Evolutionary conservation across 2,113 vertebrate species (phyloP).

Genomic region (human (Homo sapiens)): DNA sequence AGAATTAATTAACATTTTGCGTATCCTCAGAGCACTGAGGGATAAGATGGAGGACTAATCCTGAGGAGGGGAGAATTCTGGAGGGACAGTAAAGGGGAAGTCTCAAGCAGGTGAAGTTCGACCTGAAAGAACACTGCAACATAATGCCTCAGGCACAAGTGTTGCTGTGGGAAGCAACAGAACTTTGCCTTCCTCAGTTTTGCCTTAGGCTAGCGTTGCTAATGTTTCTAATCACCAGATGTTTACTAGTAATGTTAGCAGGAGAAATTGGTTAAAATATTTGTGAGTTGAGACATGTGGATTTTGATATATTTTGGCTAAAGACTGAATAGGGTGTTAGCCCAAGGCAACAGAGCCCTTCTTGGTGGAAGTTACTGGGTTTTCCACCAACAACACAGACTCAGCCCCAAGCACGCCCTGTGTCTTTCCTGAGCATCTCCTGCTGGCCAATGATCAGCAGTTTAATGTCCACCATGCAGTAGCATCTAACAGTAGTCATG

Average conservation of each 20-base stretch:
- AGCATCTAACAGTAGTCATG: background rate
- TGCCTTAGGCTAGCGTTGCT: background rate
- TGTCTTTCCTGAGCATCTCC: background rate
- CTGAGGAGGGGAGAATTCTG: background rate
- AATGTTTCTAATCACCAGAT: background rate
- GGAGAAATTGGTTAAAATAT: background rate
- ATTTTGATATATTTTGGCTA: background rate
- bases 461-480: accelerated
- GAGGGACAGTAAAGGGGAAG: background rate
- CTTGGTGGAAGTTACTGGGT: background rate
- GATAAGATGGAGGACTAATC: background rate
- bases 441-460: background rate
- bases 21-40: background rate
- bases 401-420: background rate
- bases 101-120: background rate
- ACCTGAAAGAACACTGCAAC: background rate
- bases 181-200: background rate
- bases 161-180: background rate
- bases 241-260: background rate
- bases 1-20: background rate
- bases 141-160: background rate
- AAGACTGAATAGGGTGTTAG: background rate
- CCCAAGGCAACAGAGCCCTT: background rate
- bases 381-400: background rate
- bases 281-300: background rate